A percentile compares a stretch with the other conserved stretches of the same genome.
phyloP scores from a whole-genome alignment of 2,888 invertebrate species.

The Pseudolycoriella hygida region DNA sequence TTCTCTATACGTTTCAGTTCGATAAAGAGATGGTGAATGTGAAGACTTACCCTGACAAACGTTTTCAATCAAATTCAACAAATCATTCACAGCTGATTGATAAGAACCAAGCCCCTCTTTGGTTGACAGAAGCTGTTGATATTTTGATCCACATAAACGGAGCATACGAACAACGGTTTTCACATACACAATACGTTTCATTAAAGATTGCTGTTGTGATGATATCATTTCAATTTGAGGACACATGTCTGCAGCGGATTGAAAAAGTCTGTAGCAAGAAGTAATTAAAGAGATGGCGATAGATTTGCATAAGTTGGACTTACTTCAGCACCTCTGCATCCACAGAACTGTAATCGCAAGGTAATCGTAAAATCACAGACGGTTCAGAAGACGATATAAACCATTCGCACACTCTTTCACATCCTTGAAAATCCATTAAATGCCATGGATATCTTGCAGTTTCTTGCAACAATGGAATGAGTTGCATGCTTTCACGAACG shows the following conservation, averaged over 20 bases:
- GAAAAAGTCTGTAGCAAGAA: conserved; percentile 6
- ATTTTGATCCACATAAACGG: conserved; percentile 21
- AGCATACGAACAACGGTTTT: conserved; percentile 22
- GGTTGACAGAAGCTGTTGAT: conserved; percentile 21
- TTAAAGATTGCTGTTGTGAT: conserved; percentile 16
- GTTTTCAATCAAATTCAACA: conserved; percentile 12
- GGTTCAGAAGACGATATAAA: conserved; percentile 56
- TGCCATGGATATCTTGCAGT: conserved; percentile 48
- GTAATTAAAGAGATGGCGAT: background rate
- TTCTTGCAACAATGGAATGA: conserved; percentile 33
- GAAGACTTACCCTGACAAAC: too few species aligned
- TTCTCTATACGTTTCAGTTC: too few species aligned
- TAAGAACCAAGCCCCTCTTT: conserved; percentile 22
- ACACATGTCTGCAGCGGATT: conserved; percentile 9
- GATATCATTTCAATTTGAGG: conserved; percentile 12
- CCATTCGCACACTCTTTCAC: conserved; percentile 54
- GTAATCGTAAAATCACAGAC: conserved; percentile 38
- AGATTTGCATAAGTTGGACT: conserved; percentile 7
- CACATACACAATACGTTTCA: conserved; percentile 25
- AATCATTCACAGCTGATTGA: conserved; percentile 17
- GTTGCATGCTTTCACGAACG: conserved; percentile 36
- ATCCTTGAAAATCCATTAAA: conserved; percentile 37
- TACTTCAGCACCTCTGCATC: conserved; percentile 42
- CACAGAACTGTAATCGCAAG: conserved; percentile 32
- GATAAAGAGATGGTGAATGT: too few species aligned